A percentile compares a stretch with the other conserved stretches of the same genome.
phyloP scores from a whole-genome alignment of 2,888 invertebrate species.

The Drosophila falleni region DNA sequence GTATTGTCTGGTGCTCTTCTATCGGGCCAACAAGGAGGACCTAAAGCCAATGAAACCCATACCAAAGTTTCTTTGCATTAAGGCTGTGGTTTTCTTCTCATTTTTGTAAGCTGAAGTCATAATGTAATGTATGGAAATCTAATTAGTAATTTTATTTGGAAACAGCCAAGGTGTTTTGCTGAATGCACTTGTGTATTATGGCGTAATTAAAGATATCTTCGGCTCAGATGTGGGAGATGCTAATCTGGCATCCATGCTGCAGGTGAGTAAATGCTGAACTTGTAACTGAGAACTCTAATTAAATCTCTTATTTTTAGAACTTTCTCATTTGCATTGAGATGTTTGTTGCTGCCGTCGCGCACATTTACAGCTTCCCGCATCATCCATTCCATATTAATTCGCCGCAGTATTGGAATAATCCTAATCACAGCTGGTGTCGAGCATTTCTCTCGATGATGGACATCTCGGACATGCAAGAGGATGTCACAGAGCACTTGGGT shows the following conservation, averaged over 20 bases:
- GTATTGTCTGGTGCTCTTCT: constrained; percentile 98
- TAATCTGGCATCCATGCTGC: constrained; percentile 92
- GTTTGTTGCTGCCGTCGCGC: constrained; percentile 98
- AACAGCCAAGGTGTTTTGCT: constrained; percentile 96
- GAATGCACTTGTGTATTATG: constrained; percentile 93
- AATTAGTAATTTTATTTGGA: background rate
- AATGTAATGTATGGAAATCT: background rate
- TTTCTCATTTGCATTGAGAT: constrained; percentile 99
- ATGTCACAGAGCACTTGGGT: constrained; percentile 96
- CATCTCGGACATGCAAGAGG: constrained; percentile 96
- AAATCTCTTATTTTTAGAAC: constrained; percentile 88
- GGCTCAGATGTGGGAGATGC: constrained; percentile 89
- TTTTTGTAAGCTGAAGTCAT: constrained; percentile 92
- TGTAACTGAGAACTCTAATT: background rate
- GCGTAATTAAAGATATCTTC: constrained; percentile 92
- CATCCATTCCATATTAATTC: constrained; percentile 91
- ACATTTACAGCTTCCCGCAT: constrained; percentile 98
- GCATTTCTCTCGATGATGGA: constrained; percentile 98
- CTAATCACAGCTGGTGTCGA: constrained; percentile 88
- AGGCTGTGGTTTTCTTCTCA: constrained; percentile 98
- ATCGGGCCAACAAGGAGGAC: constrained; percentile 93
- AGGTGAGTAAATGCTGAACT: constrained; percentile 86
- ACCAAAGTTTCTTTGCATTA: constrained; percentile 98
- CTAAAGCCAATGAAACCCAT: constrained; percentile 96
- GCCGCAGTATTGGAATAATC: constrained; percentile 86